A percentile compares a stretch with the other conserved stretches of the same genome.
Evolutionary conservation across 1,140 invertebrate species (phyloP).

Genomic region (Aphaenogaster floridana): DNA sequence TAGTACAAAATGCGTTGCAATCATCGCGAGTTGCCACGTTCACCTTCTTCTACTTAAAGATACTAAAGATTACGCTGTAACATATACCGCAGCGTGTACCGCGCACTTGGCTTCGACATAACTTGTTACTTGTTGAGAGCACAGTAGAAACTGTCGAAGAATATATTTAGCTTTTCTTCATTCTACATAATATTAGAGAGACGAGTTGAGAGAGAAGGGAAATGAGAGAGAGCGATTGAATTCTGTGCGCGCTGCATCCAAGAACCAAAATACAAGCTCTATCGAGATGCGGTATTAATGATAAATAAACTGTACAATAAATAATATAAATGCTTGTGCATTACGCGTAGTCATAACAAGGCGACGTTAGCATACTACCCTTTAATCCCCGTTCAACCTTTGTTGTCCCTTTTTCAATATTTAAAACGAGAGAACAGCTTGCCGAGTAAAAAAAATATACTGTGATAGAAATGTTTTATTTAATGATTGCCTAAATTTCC

Average conservation of each 20-base stretch:
- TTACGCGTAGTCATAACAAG: conserved; percentile 60
- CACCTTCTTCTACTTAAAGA: conserved; percentile 71
- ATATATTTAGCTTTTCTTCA: conserved; percentile 46
- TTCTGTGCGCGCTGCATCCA: conserved; percentile 62
- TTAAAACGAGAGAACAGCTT: conserved; percentile 60
- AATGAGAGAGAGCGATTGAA: conserved; percentile 57
- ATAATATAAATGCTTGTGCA: conserved; percentile 66
- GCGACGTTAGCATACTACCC: conserved; percentile 56
- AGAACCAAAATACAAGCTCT: conserved; percentile 73
- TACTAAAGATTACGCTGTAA: conserved; percentile 69
- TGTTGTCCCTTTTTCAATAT: conserved; percentile 48
- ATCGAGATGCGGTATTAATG: conserved; percentile 72
- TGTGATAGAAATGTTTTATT: conserved; percentile 67
- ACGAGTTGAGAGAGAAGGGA: background rate
- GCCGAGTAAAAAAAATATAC: conserved; percentile 65
- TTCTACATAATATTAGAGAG: conserved; percentile 27
- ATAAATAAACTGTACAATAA: conserved; percentile 73
- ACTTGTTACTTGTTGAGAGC: conserved; percentile 58
- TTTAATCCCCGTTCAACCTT: conserved; percentile 54
- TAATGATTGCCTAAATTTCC: background rate
- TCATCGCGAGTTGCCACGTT: conserved; percentile 64
- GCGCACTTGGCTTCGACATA: conserved; percentile 62
- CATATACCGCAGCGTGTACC: conserved; percentile 63
- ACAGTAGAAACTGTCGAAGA: conserved; percentile 48
- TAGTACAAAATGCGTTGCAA: conserved; percentile 74